Evolutionary conservation across 1,140 invertebrate genomes (phyloP), one percentile per base, ranked within the genome.

Genomic region (Calephelis nemesis): DNA sequence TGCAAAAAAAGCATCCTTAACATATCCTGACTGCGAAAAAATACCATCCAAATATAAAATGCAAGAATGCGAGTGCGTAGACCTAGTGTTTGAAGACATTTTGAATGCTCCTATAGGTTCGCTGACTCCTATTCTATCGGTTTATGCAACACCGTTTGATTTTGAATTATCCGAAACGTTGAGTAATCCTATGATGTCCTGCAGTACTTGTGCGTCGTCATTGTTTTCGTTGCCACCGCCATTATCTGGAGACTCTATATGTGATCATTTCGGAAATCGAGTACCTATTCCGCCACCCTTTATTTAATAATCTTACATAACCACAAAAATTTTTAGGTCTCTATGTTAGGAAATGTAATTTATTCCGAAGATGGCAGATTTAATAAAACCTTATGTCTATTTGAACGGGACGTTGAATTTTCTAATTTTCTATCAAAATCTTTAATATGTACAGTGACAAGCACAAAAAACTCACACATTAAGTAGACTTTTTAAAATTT

Each of bases 41-140:
- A 60, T 42, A 15, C 47, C 10, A 30, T 54, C 9, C 4, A 58
- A 58, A 30, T 58, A 58, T 15, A 58, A 58, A 12, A 58, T 58
- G 52, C 15, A 19, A 10, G 52, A 58, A 12, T 58, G 52, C 10
- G 52, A 58, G 49, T 74, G 70, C 39, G 65, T 65, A 13, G 73
- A 74, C 48, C 5, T 72, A 7, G 65, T 63, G 47, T 74, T 74
- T 42, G 65, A 54, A 48, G 73, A 74, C 4, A 71, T 76, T 60
- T 67, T 76, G 47, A 64, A 62, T 45, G 73, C 71, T 8, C 63
- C 68, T 11, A 50, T 81, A 30, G 75, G 79, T n/a, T 78, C 75
- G 71, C 72, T 76, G 8, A 74, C 77, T 39, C 68, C 76, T 11
- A 74, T 76, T 47, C 65, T 83, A 30, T 69, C 71, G 6, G 67